Evolutionary conservation across 2,888 invertebrate species (phyloP).

Genomic region (Dione juno): DNA sequence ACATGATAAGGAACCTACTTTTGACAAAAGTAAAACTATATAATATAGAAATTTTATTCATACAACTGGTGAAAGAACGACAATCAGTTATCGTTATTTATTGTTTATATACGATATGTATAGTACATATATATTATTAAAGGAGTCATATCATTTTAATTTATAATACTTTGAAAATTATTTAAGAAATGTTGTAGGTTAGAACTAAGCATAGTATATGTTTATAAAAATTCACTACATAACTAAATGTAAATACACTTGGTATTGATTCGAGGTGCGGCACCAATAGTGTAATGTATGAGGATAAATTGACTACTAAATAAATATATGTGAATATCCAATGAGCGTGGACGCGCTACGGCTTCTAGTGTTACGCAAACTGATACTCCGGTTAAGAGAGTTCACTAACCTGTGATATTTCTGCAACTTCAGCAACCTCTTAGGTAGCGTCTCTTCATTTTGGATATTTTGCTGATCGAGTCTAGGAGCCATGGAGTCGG

Average conservation of each 20-base stretch:
- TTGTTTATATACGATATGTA: neutral
- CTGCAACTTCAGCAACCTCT: constrained; percentile 80
- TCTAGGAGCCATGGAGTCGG: constrained; percentile 82
- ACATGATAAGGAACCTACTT: constrained; percentile 26
- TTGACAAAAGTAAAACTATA: neutral
- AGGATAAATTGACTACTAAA: neutral
- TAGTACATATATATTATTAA: neutral
- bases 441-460: constrained; percentile 70
- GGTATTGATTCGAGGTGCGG: neutral
- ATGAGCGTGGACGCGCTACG: constrained; percentile 40
- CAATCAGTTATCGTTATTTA: neutral
- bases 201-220: no score
- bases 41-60: neutral
- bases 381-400: constrained; percentile 50
- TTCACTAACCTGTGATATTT: constrained; percentile 84
- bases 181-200: neutral
- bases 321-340: constrained; percentile 14
- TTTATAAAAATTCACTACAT: no score
- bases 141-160: neutral
- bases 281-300: neutral
- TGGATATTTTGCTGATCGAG: constrained; percentile 69
- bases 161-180: neutral
- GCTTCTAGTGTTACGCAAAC: constrained; percentile 64
- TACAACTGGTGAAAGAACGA: constrained; percentile 6
- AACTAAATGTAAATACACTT: neutral